Conservation (phyloP, 2,888 invertebrate species). For the Microplitis manilae region DNA sequence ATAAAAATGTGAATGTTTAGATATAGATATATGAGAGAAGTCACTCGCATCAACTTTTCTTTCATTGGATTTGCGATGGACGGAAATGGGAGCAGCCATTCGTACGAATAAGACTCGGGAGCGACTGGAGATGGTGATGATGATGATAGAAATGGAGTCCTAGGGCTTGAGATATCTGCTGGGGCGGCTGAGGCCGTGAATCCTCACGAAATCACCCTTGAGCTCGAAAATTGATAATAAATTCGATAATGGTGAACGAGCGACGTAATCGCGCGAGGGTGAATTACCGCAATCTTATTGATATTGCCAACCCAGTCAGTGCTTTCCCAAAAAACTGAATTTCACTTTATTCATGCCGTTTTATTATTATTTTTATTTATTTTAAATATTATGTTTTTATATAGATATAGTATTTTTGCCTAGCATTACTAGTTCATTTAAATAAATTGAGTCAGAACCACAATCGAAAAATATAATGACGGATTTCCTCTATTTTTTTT, state of each 20-base stretch:
- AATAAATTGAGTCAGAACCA: background rate
- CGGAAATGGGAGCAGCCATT: constrained; percentile 72
- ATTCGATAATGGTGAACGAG: constrained; percentile 62
- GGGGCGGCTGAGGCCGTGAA: constrained; percentile 20
- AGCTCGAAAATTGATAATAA: constrained; percentile 70
- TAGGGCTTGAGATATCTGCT: constrained; percentile 8
- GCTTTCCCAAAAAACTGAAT: background rate
- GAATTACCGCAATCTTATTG: constrained; percentile 61
- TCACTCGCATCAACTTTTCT: constrained; percentile 44
- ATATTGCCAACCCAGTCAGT: constrained; percentile 52
- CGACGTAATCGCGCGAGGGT: constrained; percentile 28
- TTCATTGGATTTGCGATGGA: constrained; percentile 61
- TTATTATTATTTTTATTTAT: constrained; percentile 24
- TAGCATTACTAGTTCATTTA: background rate
- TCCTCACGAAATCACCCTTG: constrained; percentile 66
- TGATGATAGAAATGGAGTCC: constrained; percentile 68
- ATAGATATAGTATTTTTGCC: background rate
- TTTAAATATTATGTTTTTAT: constrained; percentile 5
- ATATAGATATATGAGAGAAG: background rate
- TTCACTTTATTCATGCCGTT: constrained; percentile 31
- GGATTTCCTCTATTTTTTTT: constrained; percentile 11
- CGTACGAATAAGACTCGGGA: constrained; percentile 67
- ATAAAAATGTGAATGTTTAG: background rate
- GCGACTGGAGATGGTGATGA: constrained; percentile 68
- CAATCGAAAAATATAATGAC: background rate